Base-by-base conservation (phyloP, 1,140 invertebrate genomes). In the Zeugodacus cucurbitae region DNA sequence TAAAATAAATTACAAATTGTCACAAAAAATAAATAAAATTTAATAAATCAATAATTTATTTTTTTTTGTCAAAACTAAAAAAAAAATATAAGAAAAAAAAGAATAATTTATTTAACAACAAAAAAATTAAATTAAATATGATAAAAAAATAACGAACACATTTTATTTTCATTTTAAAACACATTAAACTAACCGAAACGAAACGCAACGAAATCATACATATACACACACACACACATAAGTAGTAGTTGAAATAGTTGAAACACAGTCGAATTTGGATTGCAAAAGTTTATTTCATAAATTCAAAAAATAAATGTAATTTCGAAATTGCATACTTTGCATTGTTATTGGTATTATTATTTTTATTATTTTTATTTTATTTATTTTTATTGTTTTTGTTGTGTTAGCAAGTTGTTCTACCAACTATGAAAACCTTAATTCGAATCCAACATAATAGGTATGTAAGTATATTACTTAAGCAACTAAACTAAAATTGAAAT, bases 281-380 rank as follows among this genome's bases (percentile, higher is more conserved):
- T 82, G 67, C 67, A 74, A 48, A 41, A 48, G 41, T 82, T 82
- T 82, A 82, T 82, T 82, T 82, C 67, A 82, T 82, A 48, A 82
- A 82, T 48, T 48, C 37, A 82, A 48, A 82, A 82, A 37, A 29
- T 32, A 82, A 82, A 29, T n/a, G 20, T 82, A 82, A 82, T 82
- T 82, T 82, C 34, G 37, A 48, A 82, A 82, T 48, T 82, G 74
- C 37, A 29, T 44, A 54, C 22, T 82, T 48, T 17, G 74, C 74
- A 82, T 22, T 82, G 41, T 48, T 74, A 74, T 74, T 41, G 64
- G 26, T 54, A 82, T 54, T 44, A 74, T 74, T 44, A 26, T 41
- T 78, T 41, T 78, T 78, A 34, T 78, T 34, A 34, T 26, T 70
- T 32, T 32, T n/a, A n/a, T n/a, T n/a, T n/a, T n/a, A n/a, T n/a